Conservation (phyloP, 2,888 invertebrate species). For the Antheraea yamamai region DNA sequence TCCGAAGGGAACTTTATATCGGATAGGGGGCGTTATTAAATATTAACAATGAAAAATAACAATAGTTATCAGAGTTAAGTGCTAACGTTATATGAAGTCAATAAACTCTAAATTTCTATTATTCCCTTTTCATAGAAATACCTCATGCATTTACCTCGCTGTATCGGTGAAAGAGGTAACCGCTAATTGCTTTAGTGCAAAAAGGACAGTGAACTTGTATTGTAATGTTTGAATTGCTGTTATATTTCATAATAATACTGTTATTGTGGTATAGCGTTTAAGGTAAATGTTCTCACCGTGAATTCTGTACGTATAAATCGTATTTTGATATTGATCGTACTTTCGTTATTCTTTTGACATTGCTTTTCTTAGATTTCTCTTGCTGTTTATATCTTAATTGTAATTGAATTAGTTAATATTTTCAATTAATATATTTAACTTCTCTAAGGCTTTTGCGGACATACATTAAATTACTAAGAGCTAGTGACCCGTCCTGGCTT, state of each 20-base stretch:
- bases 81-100: not conserved
- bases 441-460: too few relatives aligned
- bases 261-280: not conserved
- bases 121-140: not conserved
- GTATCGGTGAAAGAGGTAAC: not conserved
- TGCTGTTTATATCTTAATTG: not conserved
- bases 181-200: not conserved
- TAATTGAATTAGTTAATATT: too few relatives aligned
- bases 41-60: constrained; percentile 6
- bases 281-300: not conserved
- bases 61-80: not conserved
- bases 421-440: too few relatives aligned
- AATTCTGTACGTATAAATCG: too few relatives aligned
- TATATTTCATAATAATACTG: not conserved
- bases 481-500: too few relatives aligned
- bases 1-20: not conserved
- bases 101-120: constrained; percentile 1
- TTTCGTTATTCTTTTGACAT: too few relatives aligned
- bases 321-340: too few relatives aligned
- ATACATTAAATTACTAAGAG: too few relatives aligned
- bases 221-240: not conserved
- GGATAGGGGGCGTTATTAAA: not conserved
- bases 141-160: not conserved
- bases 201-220: not conserved
- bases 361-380: not conserved